A percentile compares a stretch with the other conserved stretches of the same genome.
These are phyloP conservation scores for Cyprinodon variegatus DNA, from an alignment of 2,113 vertebrate genomes.

Conservation along the genomic window DNA sequence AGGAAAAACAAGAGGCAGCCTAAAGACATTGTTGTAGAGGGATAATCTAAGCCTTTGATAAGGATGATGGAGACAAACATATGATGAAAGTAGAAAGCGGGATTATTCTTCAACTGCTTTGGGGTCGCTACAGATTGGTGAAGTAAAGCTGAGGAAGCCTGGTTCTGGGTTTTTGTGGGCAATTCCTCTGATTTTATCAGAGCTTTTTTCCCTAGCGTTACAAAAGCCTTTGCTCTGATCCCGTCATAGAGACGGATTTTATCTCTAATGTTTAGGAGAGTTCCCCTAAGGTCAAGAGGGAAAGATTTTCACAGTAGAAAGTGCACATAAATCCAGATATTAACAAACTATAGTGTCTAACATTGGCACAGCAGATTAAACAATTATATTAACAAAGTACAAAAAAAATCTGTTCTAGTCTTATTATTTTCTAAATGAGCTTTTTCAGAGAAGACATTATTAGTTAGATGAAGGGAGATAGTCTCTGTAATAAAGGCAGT, in stretches of 20 bases:
- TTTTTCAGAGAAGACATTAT: background rate
- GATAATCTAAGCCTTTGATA: conserved; percentile 43
- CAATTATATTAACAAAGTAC: background rate
- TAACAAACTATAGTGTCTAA: background rate
- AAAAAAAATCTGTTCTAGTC: background rate
- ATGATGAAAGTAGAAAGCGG: conserved; percentile 76
- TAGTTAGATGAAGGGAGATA: conserved; percentile 45
- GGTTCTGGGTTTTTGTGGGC: background rate
- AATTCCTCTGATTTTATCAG: background rate
- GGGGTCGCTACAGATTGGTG: conserved; percentile 20
- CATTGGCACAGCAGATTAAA: background rate
- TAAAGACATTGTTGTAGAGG: conserved; percentile 5
- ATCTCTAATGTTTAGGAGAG: background rate
- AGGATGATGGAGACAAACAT: conserved; percentile 77
- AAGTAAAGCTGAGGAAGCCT: background rate
- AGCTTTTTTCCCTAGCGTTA: background rate
- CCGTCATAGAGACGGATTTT: background rate
- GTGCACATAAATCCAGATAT: background rate
- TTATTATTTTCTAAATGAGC: background rate
- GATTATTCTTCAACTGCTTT: conserved; percentile 27
- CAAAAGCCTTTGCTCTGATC: background rate
- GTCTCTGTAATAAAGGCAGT: conserved; percentile 52
- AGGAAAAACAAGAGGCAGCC: background rate
- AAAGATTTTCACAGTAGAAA: background rate
- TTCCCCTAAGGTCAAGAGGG: background rate